phyloP scores from a whole-genome alignment of 1,140 invertebrate genomes.

The Ylistrum balloti region DNA sequence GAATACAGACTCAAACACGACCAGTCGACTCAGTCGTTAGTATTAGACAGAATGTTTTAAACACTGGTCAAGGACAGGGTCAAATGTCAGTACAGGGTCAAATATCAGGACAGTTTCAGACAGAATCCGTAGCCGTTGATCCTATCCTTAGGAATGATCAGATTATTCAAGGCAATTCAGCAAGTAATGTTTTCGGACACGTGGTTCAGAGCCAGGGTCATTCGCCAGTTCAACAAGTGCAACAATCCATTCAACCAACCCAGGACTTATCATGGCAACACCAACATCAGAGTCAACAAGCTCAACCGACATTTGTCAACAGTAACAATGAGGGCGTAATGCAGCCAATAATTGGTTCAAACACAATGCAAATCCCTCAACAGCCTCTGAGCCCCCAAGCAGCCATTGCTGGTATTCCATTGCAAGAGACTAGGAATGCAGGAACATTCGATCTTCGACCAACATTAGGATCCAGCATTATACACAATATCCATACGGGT shows the following conservation, averaged over 20 bases:
- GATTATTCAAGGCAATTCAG: not conserved
- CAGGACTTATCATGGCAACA: not conserved
- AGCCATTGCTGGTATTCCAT: not conserved
- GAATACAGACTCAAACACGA: not conserved
- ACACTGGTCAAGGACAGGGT: not conserved
- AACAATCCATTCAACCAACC: not conserved
- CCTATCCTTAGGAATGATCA: not conserved
- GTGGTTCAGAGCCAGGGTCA: not conserved
- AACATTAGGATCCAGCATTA: not conserved
- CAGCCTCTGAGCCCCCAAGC: not conserved
- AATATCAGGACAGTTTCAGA: not conserved
- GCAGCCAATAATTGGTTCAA: not conserved
- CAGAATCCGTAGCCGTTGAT: not conserved
- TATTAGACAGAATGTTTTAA: not conserved
- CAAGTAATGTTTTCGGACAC: not conserved
- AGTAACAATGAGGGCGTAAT: not conserved
- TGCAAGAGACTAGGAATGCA: not conserved
- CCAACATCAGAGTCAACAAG: not conserved
- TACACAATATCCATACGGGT: not conserved
- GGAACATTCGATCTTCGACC: not conserved
- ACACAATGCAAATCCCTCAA: not conserved
- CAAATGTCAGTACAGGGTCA: not conserved
- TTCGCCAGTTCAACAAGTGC: not conserved
- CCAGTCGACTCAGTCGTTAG: not conserved
- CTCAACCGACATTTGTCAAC: not conserved